Conservation (phyloP, 2,888 invertebrate species). For the Pteria penguin region DNA sequence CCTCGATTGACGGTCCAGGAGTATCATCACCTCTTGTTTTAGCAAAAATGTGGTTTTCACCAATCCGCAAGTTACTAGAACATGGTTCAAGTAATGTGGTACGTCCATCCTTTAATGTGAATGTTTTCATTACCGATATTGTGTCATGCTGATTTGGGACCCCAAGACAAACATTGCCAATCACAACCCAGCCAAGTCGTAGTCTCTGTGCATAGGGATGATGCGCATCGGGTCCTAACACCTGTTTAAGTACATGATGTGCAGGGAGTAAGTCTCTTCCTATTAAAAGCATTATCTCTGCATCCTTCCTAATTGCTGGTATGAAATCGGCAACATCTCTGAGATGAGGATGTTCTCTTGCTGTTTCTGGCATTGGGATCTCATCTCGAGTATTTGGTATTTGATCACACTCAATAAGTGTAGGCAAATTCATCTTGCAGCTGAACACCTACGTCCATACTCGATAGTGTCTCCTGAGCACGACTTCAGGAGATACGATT, state of each 20-base stretch:
- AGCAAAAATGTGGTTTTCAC: no score
- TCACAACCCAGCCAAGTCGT: no score
- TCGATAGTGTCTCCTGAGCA: not conserved
- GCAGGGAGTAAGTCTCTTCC: conserved; percentile 8
- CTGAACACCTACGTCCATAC: not conserved
- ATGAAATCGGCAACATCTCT: no score
- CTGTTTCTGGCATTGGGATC: no score
- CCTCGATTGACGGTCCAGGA: not conserved
- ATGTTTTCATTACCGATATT: conserved; percentile 10
- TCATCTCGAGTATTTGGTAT: no score
- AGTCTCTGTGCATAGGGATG: conserved; percentile 20
- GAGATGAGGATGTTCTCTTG: no score
- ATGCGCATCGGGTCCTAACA: conserved; percentile 3
- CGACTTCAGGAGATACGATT: not conserved
- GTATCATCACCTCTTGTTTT: no score
- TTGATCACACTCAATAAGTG: conserved; percentile 11
- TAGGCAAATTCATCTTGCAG: not conserved
- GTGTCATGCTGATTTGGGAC: not conserved
- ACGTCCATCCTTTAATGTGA: no score
- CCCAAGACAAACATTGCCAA: conserved; percentile 18
- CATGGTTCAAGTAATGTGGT: conserved; percentile 5
- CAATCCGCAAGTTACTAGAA: no score
- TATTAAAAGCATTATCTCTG: conserved; percentile 6
- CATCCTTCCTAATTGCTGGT: no score
- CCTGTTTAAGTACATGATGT: conserved; percentile 21